Base-by-base conservation (phyloP, 2,797 vertebrate genomes). In the Acanthopagrus latus region DNA sequence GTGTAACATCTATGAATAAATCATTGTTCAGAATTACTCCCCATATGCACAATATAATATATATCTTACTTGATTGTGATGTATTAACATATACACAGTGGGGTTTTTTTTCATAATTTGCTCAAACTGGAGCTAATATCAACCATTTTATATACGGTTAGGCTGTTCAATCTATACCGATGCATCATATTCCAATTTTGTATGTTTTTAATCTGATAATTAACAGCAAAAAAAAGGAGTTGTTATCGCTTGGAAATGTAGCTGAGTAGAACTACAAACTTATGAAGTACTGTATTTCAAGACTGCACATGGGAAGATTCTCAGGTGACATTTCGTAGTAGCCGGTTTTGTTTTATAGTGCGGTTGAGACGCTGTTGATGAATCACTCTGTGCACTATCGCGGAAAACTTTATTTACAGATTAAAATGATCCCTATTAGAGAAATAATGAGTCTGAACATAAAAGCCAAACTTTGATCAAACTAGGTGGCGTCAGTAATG, bases 401-500 rank as follows among this genome's bases (percentile, higher is more conserved):
- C 21, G 4, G 50, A 63, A 75, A 52, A 23, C 38, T 58, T 62
- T 48, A 52, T 79, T 76, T 74, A 54, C 43, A 48, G 64, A 79
- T 78, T 56, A 62, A 70, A 87, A 54, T 25, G 41, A 52, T 76
- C 29, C 7, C 65, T 48, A 2, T 67, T 66, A 41, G 41, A 52
- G 52, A 59, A 58, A n/a, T 77, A 82, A 81, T 78, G 56, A 88
- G 33, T 75, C 18, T 27, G 60, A 71, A 80, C 77, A 79, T 86
- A 43, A 87, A 89, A 82, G 71, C 55, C 47, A 59, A 83, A 82
- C 68, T 91, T 78, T 87, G 75, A 89, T 87, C 77, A 69, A 76
- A 87, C 74, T 72, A 76, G 81, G 88, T 69, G 85, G 78, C 33
- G 29, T 64, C 48, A 27, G 46, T 54, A 44, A 80, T 52, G 57